Percentiles rank a stretch among this genome's conserved stretches.
Evolutionary conservation across 2,888 invertebrate species (phyloP).

Genomic region (Volucella zonaria): DNA sequence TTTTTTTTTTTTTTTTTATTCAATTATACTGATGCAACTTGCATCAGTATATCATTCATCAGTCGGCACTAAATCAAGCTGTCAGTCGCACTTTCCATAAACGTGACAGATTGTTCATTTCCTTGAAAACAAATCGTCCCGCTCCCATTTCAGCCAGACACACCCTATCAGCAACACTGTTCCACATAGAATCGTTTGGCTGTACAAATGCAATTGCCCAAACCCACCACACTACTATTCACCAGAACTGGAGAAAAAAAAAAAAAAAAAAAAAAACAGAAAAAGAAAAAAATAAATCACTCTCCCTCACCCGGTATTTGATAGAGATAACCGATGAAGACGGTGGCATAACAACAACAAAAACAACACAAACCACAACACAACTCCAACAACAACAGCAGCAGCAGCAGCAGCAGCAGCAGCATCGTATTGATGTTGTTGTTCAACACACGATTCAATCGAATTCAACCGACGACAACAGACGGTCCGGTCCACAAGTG

Average conservation of each 20-base stretch:
- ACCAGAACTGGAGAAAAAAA: constrained; percentile 24
- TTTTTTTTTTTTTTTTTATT: no score
- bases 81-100: no score
- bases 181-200: neutral
- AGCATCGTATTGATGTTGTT: constrained; percentile 59
- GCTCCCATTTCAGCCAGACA: neutral
- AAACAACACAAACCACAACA: neutral
- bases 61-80: no score
- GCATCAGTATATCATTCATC: no score
- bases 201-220: constrained; percentile 14
- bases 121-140: constrained; percentile 6
- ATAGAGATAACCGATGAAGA: constrained; percentile 20
- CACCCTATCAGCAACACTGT: constrained; percentile 48
- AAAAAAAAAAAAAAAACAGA: neutral
- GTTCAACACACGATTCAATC: constrained; percentile 72
- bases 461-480: constrained; percentile 65
- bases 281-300: constrained; percentile 7
- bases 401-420: constrained; percentile 29
- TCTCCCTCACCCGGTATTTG: constrained; percentile 8
- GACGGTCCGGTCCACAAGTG: constrained; percentile 62
- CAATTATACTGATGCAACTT: no score
- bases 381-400: constrained; percentile 25
- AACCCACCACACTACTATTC: constrained; percentile 44
- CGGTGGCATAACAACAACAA: no score
- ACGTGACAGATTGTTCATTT: neutral